Base-by-base conservation (phyloP, 2,113 vertebrate genomes). In the Chionis minor region DNA sequence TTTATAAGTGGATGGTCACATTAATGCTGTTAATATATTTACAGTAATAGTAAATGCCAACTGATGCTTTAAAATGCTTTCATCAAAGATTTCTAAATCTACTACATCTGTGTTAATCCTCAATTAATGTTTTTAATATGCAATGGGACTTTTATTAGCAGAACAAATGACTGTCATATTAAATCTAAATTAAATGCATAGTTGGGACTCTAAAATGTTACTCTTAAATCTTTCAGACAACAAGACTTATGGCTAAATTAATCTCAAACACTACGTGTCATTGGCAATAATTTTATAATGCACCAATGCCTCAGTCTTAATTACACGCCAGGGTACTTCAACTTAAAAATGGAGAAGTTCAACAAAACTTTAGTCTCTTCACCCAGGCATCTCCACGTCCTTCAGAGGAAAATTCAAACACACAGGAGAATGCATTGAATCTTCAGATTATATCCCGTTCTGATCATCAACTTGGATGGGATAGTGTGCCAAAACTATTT, bases 61-160 rank as follows among this genome's bases (percentile, higher is more conserved):
- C 30, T 52, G 44, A 82, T 81, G 35, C 61, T 90, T 88, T 86
- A 54, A 66, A 74, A 90, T 51, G 38, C 45, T 94, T 91, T 94
- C 52, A 89, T 86, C 58, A 78, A 91, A 72, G 55, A 87, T 94
- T 92, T 92, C 61, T 84, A 92, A 82, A 92, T 88, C 89, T 93
- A 56, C 69, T 93, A 79, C 38, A 83, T 94, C 88, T 96, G 45
- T 95, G 56, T 70, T 89, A 96, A 92, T 90, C 58, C 49, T 91
- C 81, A 85, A 73, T 94, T 96, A 96, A 95, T 66, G n/a, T 73
- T 96, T 94, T 96, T 92, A 96, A 92, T 91, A 90, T 74, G 78
- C 81, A 87, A 40, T 84, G 44, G 47, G 33, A 40, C 35, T 82
- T 95, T 96, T 89, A 86, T 93, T 92, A 97, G 67, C 65, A 91